Evolutionary conservation across 1,140 invertebrate genomes (phyloP).

Genomic region (Drosophila micromelanica): DNA sequence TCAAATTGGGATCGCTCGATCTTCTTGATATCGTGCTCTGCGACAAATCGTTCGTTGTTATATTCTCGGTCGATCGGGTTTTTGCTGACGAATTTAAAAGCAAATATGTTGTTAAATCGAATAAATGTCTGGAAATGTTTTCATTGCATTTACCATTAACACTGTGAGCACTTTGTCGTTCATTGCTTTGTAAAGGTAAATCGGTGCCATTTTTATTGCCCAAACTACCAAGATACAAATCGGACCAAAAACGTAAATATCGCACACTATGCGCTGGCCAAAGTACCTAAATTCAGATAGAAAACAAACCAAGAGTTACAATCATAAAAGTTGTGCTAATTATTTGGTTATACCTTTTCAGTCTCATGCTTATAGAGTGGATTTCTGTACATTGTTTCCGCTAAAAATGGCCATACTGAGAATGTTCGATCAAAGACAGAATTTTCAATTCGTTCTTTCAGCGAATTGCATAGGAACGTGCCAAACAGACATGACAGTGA

Average conservation of each 20-base stretch:
- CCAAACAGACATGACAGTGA: conserved; percentile 98
- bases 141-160: conserved; percentile 35
- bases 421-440: conserved; percentile 90
- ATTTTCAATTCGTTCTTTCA: conserved; percentile 89
- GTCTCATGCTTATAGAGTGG: conserved; percentile 90
- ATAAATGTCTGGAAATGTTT: not conserved
- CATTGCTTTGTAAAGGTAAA: conserved; percentile 70
- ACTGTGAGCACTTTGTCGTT: conserved; percentile 84
- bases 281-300: conserved; percentile 88
- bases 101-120: not conserved
- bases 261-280: conserved; percentile 94
- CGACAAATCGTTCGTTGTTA: conserved; percentile 88
- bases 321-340: no score
- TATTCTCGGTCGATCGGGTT: conserved; percentile 92
- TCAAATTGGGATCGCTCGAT: conserved; percentile 92
- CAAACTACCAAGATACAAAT: conserved; percentile 90
- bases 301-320: conserved; percentile 39
- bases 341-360: conserved; percentile 84
- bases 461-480: conserved; percentile 97
- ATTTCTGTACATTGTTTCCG: conserved; percentile 92
- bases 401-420: conserved; percentile 95
- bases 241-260: conserved; percentile 92
- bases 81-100: conserved; percentile 87
- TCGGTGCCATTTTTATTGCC: conserved; percentile 79
- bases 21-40: conserved; percentile 87